A percentile compares a stretch with the other conserved stretches of the same genome.
These are phyloP conservation scores for Arenicola marina DNA, from an alignment of 2,888 invertebrate species.

Conservation along the genomic window DNA sequence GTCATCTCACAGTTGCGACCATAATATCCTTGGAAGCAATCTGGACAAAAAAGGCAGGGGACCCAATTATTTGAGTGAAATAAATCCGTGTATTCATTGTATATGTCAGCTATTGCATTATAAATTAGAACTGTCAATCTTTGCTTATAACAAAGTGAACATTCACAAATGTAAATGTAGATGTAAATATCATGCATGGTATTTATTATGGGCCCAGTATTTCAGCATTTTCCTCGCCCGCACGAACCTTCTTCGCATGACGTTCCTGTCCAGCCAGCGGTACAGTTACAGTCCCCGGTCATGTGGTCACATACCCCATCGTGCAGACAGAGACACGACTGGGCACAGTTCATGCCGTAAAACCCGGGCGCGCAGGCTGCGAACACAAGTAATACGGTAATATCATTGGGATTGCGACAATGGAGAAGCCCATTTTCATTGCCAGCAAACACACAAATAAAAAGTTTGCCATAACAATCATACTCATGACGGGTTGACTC, in stretches of 20 bases:
- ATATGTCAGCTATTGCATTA: too few species aligned
- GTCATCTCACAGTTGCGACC: slow-evolving; percentile 40
- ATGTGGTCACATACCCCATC: slow-evolving; percentile 60
- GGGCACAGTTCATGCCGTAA: slow-evolving; percentile 64
- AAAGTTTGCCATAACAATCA: too few species aligned
- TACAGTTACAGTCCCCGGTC: slow-evolving; percentile 62
- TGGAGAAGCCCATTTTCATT: background rate
- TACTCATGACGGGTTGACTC: too few species aligned
- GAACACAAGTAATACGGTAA: slow-evolving; percentile 5
- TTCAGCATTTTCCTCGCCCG: too few species aligned
- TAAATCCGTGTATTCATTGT: too few species aligned
- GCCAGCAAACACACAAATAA: too few species aligned
- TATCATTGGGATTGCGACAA: background rate
- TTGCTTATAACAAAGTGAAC: too few species aligned
- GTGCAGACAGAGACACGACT: slow-evolving; percentile 63
- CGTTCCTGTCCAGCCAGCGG: slow-evolving; percentile 59
- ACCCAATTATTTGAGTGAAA: background rate
- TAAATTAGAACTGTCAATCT: too few species aligned
- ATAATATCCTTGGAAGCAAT: slow-evolving; percentile 40
- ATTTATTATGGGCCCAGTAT: too few species aligned
- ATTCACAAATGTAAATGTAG: background rate
- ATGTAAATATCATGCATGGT: too few species aligned
- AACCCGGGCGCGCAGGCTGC: slow-evolving; percentile 67
- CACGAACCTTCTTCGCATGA: slow-evolving; percentile 38
- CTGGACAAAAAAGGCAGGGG: background rate